These are phyloP conservation scores for Parambassis ranga DNA, from an alignment of 2,797 vertebrate species.

Conservation along the genomic window DNA sequence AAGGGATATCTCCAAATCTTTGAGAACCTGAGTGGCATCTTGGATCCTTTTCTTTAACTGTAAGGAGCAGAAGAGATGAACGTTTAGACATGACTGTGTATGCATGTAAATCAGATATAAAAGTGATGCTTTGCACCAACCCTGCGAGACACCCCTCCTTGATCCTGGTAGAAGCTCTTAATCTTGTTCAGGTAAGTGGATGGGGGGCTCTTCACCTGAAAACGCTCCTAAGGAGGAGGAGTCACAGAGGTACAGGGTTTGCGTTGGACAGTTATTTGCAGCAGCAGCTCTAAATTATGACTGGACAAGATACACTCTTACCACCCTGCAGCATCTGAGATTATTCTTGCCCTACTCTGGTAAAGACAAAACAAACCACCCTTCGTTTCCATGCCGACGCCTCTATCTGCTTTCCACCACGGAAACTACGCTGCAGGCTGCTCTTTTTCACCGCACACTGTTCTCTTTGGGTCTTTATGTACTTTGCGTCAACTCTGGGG, in stretches of 20 bases:
- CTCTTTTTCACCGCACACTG: neutral
- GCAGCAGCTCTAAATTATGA: neutral
- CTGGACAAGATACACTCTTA: neutral
- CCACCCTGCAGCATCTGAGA: neutral
- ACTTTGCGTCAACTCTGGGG: neutral
- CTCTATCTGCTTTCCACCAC: slow-evolving; percentile 22
- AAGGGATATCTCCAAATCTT: slow-evolving; percentile 95
- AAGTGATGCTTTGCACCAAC: slow-evolving; percentile 66
- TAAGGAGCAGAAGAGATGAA: neutral
- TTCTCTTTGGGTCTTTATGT: neutral
- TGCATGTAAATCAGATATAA: neutral
- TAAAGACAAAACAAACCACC: slow-evolving; percentile 28
- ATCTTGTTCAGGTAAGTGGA: slow-evolving; percentile 93
- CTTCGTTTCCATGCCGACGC: slow-evolving; percentile 62
- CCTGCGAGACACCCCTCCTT: slow-evolving; percentile 88
- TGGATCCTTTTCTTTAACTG: slow-evolving; percentile 91
- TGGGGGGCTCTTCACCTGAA: slow-evolving; percentile 96
- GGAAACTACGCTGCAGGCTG: slow-evolving; percentile 25
- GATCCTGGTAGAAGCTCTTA: slow-evolving; percentile 91
- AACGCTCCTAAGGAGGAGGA: slow-evolving; percentile 85
- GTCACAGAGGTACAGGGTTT: neutral
- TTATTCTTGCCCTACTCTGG: slow-evolving; percentile 1
- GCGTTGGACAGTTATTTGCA: neutral
- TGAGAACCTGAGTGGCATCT: slow-evolving; percentile 93
- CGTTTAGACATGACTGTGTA: neutral